These are phyloP conservation scores for Acromyrmex charruanus DNA, from an alignment of 1,140 invertebrate genomes.

Conservation along the genomic window DNA sequence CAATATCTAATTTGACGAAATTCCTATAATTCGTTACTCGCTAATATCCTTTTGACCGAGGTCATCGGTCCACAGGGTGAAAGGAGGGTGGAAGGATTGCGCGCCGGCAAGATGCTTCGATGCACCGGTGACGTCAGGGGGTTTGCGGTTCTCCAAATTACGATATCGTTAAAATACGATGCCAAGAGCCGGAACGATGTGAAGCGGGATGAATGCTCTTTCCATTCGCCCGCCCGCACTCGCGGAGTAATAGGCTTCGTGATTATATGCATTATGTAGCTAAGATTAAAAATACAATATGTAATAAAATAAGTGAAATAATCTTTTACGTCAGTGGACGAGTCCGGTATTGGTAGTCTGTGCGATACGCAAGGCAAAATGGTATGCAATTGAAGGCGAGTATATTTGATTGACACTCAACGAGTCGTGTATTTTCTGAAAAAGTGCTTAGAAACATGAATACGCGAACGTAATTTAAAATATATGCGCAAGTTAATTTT, in stretches of 20 bases:
- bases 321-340: slow-evolving; percentile 80
- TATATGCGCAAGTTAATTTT: neutral
- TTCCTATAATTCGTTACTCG: slow-evolving; percentile 77
- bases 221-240: slow-evolving; percentile 64
- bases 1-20: slow-evolving; percentile 74
- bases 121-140: slow-evolving; percentile 78
- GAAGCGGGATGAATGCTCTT: slow-evolving; percentile 46
- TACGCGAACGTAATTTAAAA: neutral
- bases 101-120: slow-evolving; percentile 72
- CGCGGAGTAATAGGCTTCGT: slow-evolving; percentile 76
- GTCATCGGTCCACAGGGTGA: slow-evolving; percentile 59
- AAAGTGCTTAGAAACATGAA: neutral
- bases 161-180: slow-evolving; percentile 81
- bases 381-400: slow-evolving; percentile 7
- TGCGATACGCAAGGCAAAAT: slow-evolving; percentile 9
- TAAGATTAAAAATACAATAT: slow-evolving; percentile 79
- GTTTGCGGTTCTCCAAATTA: slow-evolving; percentile 82
- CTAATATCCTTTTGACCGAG: slow-evolving; percentile 77
- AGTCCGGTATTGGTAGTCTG: slow-evolving; percentile 59
- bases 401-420: neutral
- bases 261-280: slow-evolving; percentile 83
- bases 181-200: slow-evolving; percentile 34
- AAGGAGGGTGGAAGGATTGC: slow-evolving; percentile 40
- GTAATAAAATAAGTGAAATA: slow-evolving; percentile 85
- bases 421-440: neutral